Evolutionary conservation across 2,888 invertebrate genomes (phyloP).

Genomic region (Pachliopta kotzebuea): DNA sequence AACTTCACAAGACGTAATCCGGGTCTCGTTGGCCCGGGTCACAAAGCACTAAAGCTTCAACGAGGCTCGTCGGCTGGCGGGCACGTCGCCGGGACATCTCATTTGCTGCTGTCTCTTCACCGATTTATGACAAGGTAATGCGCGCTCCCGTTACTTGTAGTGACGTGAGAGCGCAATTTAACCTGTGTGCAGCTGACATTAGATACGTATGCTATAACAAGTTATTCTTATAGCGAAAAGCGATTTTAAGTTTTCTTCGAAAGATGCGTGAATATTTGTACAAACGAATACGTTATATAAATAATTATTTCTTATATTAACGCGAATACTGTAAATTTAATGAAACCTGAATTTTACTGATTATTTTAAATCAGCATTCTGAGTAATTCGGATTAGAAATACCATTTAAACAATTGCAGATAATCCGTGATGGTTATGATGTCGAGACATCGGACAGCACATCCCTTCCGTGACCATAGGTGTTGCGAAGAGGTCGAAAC

Average conservation of each 20-base stretch:
- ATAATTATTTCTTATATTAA: too few relatives aligned
- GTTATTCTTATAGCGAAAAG: constrained; percentile 1
- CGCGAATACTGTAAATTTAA: too few relatives aligned
- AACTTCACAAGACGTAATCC: constrained; percentile 20
- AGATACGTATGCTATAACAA: constrained; percentile 12
- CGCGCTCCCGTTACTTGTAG: constrained; percentile 36
- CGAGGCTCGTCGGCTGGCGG: constrained; percentile 30
- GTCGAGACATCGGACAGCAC: too few relatives aligned
- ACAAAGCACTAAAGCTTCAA: constrained; percentile 21
- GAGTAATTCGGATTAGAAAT: too few relatives aligned
- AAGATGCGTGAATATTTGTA: too few relatives aligned
- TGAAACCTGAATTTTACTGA: too few relatives aligned
- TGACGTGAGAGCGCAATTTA: constrained; percentile 23
- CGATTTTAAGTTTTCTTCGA: background rate
- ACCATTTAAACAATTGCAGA: too few relatives aligned
- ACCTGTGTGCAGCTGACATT: constrained; percentile 27
- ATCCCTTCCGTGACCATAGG: too few relatives aligned
- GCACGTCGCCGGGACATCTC: constrained; percentile 40
- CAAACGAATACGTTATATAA: too few relatives aligned
- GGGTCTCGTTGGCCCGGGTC: constrained; percentile 4
- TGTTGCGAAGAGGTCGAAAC: too few relatives aligned
- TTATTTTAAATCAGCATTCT: too few relatives aligned
- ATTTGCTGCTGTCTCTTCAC: constrained; percentile 40
- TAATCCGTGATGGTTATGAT: too few relatives aligned
- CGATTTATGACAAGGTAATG: constrained; percentile 50